Evolutionary conservation across 2,797 vertebrate species (phyloP).

Genomic region (Tapera naevia): DNA sequence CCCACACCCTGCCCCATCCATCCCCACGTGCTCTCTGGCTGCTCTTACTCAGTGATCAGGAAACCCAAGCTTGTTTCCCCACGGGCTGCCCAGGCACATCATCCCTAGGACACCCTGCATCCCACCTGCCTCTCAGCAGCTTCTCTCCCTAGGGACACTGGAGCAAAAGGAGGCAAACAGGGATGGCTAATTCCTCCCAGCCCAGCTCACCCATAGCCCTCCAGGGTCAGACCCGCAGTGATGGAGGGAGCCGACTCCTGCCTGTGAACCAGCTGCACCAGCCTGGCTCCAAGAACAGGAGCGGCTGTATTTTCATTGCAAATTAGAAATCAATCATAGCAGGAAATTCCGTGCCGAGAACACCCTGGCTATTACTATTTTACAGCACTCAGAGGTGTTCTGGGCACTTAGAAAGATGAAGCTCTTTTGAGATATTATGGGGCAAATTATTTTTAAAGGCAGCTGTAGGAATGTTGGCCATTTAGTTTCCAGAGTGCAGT

Average conservation of each 20-base stretch:
- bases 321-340: slow-evolving; percentile 57
- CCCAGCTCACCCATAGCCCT: not conserved
- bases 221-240: rapidly evolving
- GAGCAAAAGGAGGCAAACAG: not conserved
- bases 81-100: not conserved
- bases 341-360: slow-evolving; percentile 42
- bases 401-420: not conserved
- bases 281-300: not conserved
- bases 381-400: slow-evolving; percentile 11
- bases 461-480: not conserved
- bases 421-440: not conserved
- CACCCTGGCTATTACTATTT: slow-evolving; percentile 21
- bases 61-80: not conserved
- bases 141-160: not conserved
- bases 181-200: not conserved
- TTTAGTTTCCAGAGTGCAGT: not conserved
- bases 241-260: not conserved
- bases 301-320: not conserved
- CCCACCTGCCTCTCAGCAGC: not conserved
- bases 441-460: slow-evolving; percentile 5
- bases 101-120: not conserved
- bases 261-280: not conserved
- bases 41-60: not conserved
- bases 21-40: rapidly evolving
- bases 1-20: not conserved